These are phyloP conservation scores for Caenorhabditis sinica DNA, from an alignment of 2,888 invertebrate genomes.

Conservation along the genomic window DNA sequence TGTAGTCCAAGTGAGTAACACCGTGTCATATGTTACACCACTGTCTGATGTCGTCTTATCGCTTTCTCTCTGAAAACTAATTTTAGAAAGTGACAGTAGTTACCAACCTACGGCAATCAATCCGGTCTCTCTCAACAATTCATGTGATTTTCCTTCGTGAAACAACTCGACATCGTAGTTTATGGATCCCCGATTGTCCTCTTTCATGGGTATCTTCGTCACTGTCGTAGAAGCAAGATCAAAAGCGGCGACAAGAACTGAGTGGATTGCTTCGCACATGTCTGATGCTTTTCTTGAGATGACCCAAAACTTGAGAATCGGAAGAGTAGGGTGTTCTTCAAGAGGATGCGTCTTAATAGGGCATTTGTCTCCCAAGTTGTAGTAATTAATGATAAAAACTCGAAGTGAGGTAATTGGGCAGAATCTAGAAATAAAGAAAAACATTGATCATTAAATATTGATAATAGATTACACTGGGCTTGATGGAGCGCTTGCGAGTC, in stretches of 20 bases:
- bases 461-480: constrained; percentile 29
- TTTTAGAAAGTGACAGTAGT: background rate
- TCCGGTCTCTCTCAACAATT: constrained; percentile 10
- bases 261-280: constrained; percentile 53
- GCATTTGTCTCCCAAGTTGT: constrained; percentile 38
- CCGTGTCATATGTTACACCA: constrained; percentile 89
- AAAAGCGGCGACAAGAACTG: constrained; percentile 64
- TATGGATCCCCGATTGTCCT: constrained; percentile 89
- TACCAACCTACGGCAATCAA: constrained; percentile 28
- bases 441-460: background rate
- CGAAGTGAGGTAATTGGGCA: constrained; percentile 51
- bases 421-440: constrained; percentile 35
- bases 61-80: constrained; percentile 2
- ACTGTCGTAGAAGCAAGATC: constrained; percentile 96
- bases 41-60: constrained; percentile 18
- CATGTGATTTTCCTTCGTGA: constrained; percentile 86
- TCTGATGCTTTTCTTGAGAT: constrained; percentile 53
- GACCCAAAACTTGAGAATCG: constrained; percentile 53
- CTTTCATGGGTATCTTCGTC: constrained; percentile 98
- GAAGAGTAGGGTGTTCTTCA: constrained; percentile 5
- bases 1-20: constrained; percentile 97
- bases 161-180: constrained; percentile 99
- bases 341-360: constrained; percentile 51
- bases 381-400: constrained; percentile 60
- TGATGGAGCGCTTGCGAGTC: constrained; percentile 32